A percentile compares a stretch with the other conserved stretches of the same genome.
Evolutionary conservation across 2,113 vertebrate species (phyloP).

Genomic region (Zapornia atra): DNA sequence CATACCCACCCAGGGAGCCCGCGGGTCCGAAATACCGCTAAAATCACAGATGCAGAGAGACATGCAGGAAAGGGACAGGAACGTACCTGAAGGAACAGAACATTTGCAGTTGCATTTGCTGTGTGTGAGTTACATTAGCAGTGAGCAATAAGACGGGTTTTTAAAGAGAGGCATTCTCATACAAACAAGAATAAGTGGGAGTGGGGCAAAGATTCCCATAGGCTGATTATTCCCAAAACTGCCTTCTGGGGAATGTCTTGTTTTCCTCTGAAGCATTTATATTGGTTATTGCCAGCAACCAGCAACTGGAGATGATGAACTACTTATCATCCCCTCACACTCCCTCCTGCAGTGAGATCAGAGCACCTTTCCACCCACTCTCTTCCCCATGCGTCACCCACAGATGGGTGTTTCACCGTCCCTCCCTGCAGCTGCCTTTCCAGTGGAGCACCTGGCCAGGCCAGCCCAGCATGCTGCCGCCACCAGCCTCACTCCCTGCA

Average conservation of each 20-base stretch:
- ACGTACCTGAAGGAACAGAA: conserved; percentile 29
- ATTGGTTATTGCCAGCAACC: neutral
- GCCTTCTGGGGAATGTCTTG: neutral
- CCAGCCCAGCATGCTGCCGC: neutral
- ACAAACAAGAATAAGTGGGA: conserved; percentile 8
- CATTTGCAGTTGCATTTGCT: neutral
- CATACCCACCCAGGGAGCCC: neutral
- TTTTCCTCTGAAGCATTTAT: neutral
- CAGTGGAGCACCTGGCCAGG: fast-evolving
- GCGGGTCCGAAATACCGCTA: neutral
- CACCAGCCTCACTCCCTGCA: neutral
- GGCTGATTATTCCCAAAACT: neutral
- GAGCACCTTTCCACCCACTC: neutral
- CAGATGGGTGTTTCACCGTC: fast-evolving
- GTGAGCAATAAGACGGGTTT: neutral
- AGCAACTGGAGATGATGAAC: neutral
- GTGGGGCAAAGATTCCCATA: neutral
- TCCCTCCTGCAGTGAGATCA: neutral
- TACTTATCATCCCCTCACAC: neutral
- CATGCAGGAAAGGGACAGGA: neutral
- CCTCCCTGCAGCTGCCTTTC: neutral
- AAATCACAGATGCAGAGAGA: neutral
- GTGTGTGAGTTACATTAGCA: neutral
- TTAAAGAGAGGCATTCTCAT: conserved; percentile 23
- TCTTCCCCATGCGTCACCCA: fast-evolving